A percentile compares a stretch with the other conserved stretches of the same genome.
These are phyloP conservation scores for Panthera uncia DNA, from an alignment of 2,113 vertebrate species.

Conservation along the genomic window DNA sequence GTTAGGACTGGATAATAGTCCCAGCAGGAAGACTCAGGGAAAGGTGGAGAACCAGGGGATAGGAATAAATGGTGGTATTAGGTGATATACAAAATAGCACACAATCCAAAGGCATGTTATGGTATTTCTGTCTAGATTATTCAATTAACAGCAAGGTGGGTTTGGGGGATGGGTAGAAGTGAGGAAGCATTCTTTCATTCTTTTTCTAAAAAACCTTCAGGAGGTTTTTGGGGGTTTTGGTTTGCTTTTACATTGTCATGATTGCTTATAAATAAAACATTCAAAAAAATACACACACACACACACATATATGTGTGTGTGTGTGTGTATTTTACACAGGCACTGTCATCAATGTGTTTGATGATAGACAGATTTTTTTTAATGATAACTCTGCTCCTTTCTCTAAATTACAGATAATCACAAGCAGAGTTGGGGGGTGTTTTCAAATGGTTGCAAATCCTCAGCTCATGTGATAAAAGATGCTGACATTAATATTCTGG, in stretches of 20 bases:
- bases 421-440: constrained; percentile 40
- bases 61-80: background rate
- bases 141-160: background rate
- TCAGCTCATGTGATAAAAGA: constrained; percentile 65
- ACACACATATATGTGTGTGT: accelerated
- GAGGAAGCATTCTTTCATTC: background rate
- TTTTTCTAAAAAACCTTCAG: background rate
- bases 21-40: background rate
- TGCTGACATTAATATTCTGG: constrained; percentile 75
- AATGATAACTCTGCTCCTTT: constrained; percentile 22
- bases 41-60: background rate
- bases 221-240: background rate
- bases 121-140: background rate
- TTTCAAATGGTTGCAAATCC: constrained; percentile 67
- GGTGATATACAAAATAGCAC: background rate
- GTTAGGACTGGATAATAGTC: background rate
- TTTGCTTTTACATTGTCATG: constrained; percentile 1
- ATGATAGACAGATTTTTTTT: background rate
- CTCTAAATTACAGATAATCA: constrained; percentile 68
- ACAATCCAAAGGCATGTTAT: background rate
- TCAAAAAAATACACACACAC: no score
- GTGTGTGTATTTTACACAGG: background rate
- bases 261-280: constrained; percentile 19
- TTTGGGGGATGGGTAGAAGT: background rate
- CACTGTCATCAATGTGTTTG: background rate